A percentile compares a stretch with the other conserved stretches of the same genome.
Conservation (phyloP, 2,113 vertebrate species). For the Equus quagga region DNA sequence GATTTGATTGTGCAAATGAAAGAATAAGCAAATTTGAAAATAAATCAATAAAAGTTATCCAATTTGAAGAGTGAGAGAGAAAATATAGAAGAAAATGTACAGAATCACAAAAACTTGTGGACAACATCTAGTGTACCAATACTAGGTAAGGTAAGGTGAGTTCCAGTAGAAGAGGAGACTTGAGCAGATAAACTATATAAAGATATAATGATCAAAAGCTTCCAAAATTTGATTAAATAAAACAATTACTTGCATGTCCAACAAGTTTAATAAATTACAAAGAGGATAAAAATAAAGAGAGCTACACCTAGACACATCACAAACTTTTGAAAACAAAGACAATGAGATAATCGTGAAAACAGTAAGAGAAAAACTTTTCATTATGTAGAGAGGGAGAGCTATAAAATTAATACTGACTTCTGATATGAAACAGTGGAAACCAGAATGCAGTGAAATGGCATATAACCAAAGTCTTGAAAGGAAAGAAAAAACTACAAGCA, state of each 20-base stretch:
- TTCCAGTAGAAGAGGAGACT: not conserved
- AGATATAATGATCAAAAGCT: not conserved
- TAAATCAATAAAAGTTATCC: not conserved
- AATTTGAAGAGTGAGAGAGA: not conserved
- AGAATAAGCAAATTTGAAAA: not conserved
- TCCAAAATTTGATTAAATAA: not conserved
- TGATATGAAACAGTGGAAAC: not conserved
- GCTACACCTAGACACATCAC: not conserved
- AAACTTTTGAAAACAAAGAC: not conserved
- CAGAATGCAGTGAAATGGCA: not conserved
- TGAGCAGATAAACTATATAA: not conserved
- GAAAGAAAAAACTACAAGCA: not conserved
- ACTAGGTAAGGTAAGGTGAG: not conserved
- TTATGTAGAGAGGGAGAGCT: fast-evolving
- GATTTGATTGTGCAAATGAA: not conserved
- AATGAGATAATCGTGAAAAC: not conserved
- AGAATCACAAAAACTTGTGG: not conserved
- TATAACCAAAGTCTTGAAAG: not conserved
- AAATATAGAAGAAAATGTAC: not conserved
- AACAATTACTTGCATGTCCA: not conserved
- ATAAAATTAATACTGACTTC: not conserved
- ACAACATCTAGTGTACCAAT: not conserved
- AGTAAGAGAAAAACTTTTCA: not conserved
- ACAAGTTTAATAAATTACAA: not conserved
- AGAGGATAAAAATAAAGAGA: not conserved